phyloP scores from a whole-genome alignment of 1,140 invertebrate species.

The Drosophila takahashii region DNA sequence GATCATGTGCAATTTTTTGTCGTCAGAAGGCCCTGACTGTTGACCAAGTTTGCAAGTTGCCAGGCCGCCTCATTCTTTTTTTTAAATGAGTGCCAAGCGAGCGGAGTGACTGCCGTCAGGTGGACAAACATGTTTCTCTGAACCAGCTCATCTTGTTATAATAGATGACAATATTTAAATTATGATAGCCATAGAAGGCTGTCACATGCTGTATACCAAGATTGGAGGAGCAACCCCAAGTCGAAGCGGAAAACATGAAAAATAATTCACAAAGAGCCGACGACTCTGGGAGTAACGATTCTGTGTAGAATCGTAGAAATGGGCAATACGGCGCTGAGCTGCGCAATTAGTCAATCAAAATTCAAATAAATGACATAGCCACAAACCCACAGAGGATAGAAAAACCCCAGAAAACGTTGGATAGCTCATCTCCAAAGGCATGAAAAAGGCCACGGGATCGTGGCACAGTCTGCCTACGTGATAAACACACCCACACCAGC shows the following conservation, averaged over 20 bases:
- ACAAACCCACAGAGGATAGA: slow-evolving; percentile 9
- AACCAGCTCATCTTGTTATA: slow-evolving; percentile 29
- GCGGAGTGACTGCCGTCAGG: slow-evolving; percentile 69
- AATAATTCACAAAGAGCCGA: slow-evolving; percentile 28
- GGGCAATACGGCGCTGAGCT: slow-evolving; percentile 52
- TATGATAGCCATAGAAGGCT: slow-evolving; percentile 69
- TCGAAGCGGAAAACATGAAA: slow-evolving; percentile 47
- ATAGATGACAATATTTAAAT: slow-evolving; percentile 80
- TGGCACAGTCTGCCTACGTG: slow-evolving; percentile 70
- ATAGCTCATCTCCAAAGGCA: slow-evolving; percentile 52
- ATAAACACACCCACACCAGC: slow-evolving; percentile 54
- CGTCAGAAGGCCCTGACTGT: slow-evolving; percentile 33
- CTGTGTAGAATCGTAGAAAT: background rate
- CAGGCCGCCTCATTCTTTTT: background rate
- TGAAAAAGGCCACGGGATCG: slow-evolving; percentile 80
- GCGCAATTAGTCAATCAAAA: slow-evolving; percentile 82
- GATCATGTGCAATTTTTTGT: slow-evolving; percentile 37
- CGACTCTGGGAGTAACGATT: slow-evolving; percentile 4
- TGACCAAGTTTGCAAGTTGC: slow-evolving; percentile 25
- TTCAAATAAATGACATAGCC: slow-evolving; percentile 73
- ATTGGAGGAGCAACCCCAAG: slow-evolving; percentile 31
- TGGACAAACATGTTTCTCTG: slow-evolving; percentile 50
- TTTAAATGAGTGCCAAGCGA: slow-evolving; percentile 22
- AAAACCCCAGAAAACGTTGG: slow-evolving; percentile 13
- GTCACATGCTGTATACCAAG: slow-evolving; percentile 27